Percentiles rank a stretch among this genome's conserved stretches.
Conservation (phyloP, 2,888 invertebrate species). For the Synergus itoensis region DNA sequence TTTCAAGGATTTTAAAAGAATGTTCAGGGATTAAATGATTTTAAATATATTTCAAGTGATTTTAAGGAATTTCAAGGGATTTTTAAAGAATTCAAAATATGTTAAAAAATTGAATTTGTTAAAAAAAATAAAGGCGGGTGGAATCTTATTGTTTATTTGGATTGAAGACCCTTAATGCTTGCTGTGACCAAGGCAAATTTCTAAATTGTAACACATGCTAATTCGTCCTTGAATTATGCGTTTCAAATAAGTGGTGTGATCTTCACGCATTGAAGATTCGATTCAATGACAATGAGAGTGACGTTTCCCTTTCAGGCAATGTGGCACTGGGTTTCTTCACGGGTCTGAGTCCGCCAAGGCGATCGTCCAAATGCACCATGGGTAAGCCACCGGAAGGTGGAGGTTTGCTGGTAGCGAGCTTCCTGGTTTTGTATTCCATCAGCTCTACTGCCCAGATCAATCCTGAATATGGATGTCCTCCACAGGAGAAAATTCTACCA, state of each 20-base stretch:
- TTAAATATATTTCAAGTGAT: too few relatives aligned
- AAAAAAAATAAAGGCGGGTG: too few relatives aligned
- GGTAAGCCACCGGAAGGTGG: constrained; percentile 71
- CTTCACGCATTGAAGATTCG: constrained; percentile 40
- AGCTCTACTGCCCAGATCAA: constrained; percentile 61
- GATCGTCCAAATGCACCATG: constrained; percentile 73
- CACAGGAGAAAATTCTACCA: constrained; percentile 88
- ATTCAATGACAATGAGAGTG: constrained; percentile 50
- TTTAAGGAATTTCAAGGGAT: too few relatives aligned
- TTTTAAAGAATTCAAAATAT: too few relatives aligned
- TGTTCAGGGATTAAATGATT: too few relatives aligned
- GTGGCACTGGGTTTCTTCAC: constrained; percentile 56
- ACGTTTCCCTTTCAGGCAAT: constrained; percentile 62
- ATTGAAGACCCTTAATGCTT: background rate
- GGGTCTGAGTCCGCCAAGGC: constrained; percentile 54
- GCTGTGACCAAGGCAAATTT: background rate
- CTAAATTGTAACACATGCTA: constrained; percentile 6
- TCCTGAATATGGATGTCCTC: constrained; percentile 82
- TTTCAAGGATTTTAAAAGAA: too few relatives aligned
- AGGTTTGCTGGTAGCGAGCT: constrained; percentile 61
- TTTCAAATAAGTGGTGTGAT: constrained; percentile 26
- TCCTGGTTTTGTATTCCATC: constrained; percentile 50
- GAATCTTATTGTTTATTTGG: background rate
- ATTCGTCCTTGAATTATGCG: constrained; percentile 48
- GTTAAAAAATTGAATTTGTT: too few relatives aligned